phyloP scores from a whole-genome alignment of 2,888 invertebrate species.

The Tetramorium bicarinatum region DNA sequence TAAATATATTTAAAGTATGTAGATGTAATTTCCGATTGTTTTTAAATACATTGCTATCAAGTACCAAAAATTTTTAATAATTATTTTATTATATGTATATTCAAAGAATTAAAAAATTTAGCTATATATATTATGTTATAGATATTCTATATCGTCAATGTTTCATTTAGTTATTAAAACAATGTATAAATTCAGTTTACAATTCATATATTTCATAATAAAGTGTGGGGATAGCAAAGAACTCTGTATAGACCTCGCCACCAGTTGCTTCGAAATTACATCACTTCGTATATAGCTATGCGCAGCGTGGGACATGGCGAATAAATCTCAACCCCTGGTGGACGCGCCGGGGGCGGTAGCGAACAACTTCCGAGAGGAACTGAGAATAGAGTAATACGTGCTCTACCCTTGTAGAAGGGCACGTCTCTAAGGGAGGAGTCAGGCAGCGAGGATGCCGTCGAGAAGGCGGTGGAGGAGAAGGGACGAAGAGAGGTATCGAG shows the following conservation, averaged over 20 bases:
- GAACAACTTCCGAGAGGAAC: conserved; percentile 51
- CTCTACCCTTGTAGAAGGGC: conserved; percentile 56
- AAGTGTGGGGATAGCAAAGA: neutral
- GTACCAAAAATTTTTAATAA: neutral
- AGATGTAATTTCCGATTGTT: neutral
- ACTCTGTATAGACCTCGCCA: conserved; percentile 47
- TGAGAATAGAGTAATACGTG: conserved; percentile 58
- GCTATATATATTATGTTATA: neutral
- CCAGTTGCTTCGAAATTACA: conserved; percentile 67
- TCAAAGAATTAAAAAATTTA: neutral
- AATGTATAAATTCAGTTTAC: neutral
- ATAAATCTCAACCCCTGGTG: conserved; percentile 56
- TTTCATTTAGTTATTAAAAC: neutral
- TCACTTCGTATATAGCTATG: conserved; percentile 47
- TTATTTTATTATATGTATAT: neutral
- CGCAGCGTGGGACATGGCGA: conserved; percentile 56
- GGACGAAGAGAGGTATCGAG: conserved; percentile 68
- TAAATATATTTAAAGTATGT: neutral
- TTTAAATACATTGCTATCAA: neutral
- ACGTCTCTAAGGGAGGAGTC: conserved; percentile 72
- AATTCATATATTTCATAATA: neutral
- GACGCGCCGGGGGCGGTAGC: conserved; percentile 60
- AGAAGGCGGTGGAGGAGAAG: conserved; percentile 68
- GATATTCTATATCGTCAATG: neutral
- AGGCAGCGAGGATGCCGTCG: conserved; percentile 65